Base-by-base conservation (phyloP, 2,888 invertebrate genomes). In the Luffia ferchaultella region DNA sequence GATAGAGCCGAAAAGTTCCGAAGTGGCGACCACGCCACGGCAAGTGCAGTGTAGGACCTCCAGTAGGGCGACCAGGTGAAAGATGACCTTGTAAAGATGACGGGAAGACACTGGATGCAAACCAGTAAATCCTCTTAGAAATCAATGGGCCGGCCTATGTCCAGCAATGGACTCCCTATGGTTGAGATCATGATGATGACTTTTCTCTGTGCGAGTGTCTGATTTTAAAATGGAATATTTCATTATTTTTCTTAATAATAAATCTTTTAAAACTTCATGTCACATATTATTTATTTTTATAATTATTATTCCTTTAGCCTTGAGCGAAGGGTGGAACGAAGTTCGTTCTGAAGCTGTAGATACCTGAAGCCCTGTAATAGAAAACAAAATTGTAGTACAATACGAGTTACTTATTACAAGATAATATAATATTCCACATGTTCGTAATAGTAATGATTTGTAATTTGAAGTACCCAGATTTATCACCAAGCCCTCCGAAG, bases 401-500 rank as follows among this genome's bases (percentile, higher is more conserved):
- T 43, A 43, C 5, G 7, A 43, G 16, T 15, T 5, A 43, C n/a
- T n/a, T n/a, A n/a, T n/a, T n/a, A n/a, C n/a, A n/a, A n/a, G n/a
- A n/a, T n/a, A n/a, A n/a, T n/a, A n/a, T n/a, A n/a, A n/a, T n/a
- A n/a, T n/a, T n/a, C n/a, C n/a, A n/a, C n/a, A n/a, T n/a, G n/a
- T n/a, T n/a, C n/a, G n/a, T n/a, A n/a, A n/a, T n/a, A n/a, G n/a
- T 30, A 30, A 44, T 19, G 42, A 12, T 45, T 46, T 44, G 61
- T 65, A 49, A 47, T 16, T 15, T n/a, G 15, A 7, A 30, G 15
- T 18, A 80, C 80, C 61, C 57, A 18, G 55, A 50, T 52, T 78
- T 78, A 18, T 52, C 51, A 1, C 7, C 61, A 42, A 53, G 51
- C 42, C 82, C 82, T 42, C 82, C 82, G 45, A 82, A 83, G 41